A percentile compares a stretch with the other conserved stretches of the same genome.
Conservation (phyloP, 2,113 vertebrate species). For the Megatriorchis doriae region DNA sequence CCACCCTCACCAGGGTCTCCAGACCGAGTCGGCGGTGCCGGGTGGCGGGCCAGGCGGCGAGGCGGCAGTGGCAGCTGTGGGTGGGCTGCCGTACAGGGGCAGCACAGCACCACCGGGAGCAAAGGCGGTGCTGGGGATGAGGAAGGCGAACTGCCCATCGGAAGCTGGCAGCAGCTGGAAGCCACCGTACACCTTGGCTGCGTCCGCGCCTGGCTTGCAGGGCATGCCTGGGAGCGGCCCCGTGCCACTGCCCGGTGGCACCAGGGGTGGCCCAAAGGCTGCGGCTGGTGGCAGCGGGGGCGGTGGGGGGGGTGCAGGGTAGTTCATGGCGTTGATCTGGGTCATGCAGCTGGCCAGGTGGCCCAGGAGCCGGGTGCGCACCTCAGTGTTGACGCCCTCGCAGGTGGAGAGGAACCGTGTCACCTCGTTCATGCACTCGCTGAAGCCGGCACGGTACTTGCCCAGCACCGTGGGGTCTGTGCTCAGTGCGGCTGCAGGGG, state of each 20-base stretch:
- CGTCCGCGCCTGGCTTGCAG: slow-evolving; percentile 82
- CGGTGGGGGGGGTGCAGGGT: slow-evolving; percentile 83
- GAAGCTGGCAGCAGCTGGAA: slow-evolving; percentile 97
- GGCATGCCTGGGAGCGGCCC: slow-evolving; percentile 82
- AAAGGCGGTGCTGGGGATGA: slow-evolving; percentile 92
- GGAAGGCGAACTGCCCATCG: slow-evolving; percentile 95
- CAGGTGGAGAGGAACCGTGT: slow-evolving; percentile 98
- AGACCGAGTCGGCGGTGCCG: slow-evolving; percentile 88
- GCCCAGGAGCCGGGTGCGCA: slow-evolving; percentile 92
- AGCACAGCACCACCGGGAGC: slow-evolving; percentile 85
- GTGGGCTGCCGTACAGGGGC: slow-evolving; percentile 83
- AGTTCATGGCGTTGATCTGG: slow-evolving; percentile 98
- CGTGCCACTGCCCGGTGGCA: slow-evolving; percentile 77
- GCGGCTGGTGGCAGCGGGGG: slow-evolving; percentile 80
- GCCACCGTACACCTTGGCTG: slow-evolving; percentile 89
- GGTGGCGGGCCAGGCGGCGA: slow-evolving; percentile 67
- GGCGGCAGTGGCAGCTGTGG: slow-evolving; percentile 50
- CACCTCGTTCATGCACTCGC: slow-evolving; percentile 98
- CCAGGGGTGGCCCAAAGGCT: slow-evolving; percentile 88
- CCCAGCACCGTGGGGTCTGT: slow-evolving; percentile 93
- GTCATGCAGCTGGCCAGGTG: slow-evolving; percentile 98
- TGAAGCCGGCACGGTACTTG: slow-evolving; percentile 97
- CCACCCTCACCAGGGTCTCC: slow-evolving; percentile 91
- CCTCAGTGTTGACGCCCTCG: slow-evolving; percentile 96
- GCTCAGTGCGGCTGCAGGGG: slow-evolving; percentile 84